Evolutionary conservation across 2,797 vertebrate genomes (phyloP).

Genomic region (Adrianichthys oophorus): DNA sequence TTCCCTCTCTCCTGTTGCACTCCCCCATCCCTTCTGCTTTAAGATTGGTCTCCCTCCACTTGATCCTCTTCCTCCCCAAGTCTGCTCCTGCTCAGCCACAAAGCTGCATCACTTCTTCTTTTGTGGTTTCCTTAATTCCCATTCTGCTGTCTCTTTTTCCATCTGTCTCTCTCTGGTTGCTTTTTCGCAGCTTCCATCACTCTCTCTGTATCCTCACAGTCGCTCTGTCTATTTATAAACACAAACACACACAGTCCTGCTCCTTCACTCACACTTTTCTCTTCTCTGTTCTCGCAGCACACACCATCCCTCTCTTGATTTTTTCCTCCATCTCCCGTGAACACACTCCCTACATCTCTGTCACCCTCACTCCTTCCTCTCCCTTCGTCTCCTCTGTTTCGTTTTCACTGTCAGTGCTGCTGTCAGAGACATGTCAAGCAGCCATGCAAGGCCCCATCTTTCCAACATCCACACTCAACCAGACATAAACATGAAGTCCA

Average conservation of each 20-base stretch:
- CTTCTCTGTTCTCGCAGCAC: slow-evolving; percentile 47
- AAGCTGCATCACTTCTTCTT: slow-evolving; percentile 44
- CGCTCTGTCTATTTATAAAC: slow-evolving; percentile 41
- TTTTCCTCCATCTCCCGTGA: background rate
- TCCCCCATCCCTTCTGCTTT: slow-evolving; percentile 40
- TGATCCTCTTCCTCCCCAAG: slow-evolving; percentile 25
- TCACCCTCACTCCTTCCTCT: slow-evolving; percentile 18
- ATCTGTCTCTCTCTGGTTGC: slow-evolving; percentile 2
- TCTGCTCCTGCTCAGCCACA: slow-evolving; percentile 43
- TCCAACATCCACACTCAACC: slow-evolving; percentile 18
- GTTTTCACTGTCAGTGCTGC: slow-evolving; percentile 44
- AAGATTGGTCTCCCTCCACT: slow-evolving; percentile 29
- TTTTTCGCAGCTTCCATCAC: slow-evolving; percentile 40
- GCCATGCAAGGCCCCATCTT: slow-evolving; percentile 32
- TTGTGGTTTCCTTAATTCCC: slow-evolving; percentile 56
- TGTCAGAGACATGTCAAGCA: slow-evolving; percentile 44
- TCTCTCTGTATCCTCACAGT: slow-evolving; percentile 27
- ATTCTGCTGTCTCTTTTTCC: slow-evolving; percentile 25
- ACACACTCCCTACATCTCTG: slow-evolving; percentile 19
- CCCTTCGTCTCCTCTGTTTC: slow-evolving; percentile 11
- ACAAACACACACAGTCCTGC: background rate
- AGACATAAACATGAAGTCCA: slow-evolving; percentile 3
- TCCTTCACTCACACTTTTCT: slow-evolving; percentile 22
- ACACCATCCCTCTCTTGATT: slow-evolving; percentile 48
- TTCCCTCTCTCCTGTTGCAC: slow-evolving; percentile 51